These are phyloP conservation scores for Capreolus pygargus DNA, from an alignment of 2,113 vertebrate genomes.

Conservation along the genomic window DNA sequence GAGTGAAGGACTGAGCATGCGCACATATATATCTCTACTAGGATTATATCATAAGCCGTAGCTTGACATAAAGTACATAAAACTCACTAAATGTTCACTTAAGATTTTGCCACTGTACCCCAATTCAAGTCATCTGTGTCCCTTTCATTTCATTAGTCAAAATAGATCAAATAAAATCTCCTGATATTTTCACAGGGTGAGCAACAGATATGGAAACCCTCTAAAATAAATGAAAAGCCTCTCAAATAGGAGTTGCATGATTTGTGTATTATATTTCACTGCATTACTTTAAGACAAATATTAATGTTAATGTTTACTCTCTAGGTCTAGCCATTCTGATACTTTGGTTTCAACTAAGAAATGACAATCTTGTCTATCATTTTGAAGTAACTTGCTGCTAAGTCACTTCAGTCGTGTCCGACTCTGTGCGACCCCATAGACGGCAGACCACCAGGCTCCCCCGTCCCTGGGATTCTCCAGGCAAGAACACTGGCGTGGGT, in stretches of 20 bases:
- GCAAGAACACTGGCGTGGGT: too few relatives aligned
- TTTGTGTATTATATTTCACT: background rate
- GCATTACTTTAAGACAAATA: constrained; percentile 19
- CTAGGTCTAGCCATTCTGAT: background rate
- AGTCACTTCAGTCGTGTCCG: too few relatives aligned
- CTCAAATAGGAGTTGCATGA: background rate
- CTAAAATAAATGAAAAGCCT: background rate
- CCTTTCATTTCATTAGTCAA: background rate
- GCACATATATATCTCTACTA: background rate
- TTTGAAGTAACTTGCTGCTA: background rate
- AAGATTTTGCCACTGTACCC: background rate
- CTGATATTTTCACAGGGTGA: background rate
- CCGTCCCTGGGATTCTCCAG: too few relatives aligned
- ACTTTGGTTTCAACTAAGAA: background rate
- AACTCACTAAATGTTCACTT: background rate
- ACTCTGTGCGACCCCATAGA: too few relatives aligned
- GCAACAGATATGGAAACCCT: background rate
- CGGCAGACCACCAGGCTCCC: too few relatives aligned
- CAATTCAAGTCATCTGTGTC: background rate
- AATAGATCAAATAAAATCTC: constrained; percentile 1
- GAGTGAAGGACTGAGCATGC: background rate
- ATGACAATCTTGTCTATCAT: background rate
- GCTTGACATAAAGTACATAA: background rate
- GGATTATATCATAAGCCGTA: background rate
- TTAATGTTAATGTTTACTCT: background rate